phyloP scores from a whole-genome alignment of 2,113 vertebrate genomes.

The Myrmecophaga tridactyla region DNA sequence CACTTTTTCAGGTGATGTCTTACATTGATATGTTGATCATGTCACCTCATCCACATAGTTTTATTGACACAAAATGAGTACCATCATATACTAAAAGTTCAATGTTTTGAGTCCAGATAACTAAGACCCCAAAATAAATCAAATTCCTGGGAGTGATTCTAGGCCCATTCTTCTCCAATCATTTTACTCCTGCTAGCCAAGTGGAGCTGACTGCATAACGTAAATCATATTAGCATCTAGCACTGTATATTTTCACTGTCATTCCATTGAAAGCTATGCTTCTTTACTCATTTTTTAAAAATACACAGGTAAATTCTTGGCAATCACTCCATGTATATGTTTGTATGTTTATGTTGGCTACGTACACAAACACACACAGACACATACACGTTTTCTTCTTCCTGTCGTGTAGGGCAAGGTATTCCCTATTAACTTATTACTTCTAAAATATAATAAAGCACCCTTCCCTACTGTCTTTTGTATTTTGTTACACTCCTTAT shows the following conservation, averaged over 20 bases:
- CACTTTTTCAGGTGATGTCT: too few species aligned
- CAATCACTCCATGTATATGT: not conserved
- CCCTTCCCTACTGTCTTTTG: not conserved
- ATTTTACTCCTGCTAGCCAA: not conserved
- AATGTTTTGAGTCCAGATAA: not conserved
- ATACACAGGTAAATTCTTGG: not conserved
- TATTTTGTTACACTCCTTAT: not conserved
- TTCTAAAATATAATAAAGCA: not conserved
- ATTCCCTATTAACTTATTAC: not conserved
- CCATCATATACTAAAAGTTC: not conserved
- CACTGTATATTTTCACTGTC: not conserved
- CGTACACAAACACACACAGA: too few species aligned
- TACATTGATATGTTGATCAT: too few species aligned
- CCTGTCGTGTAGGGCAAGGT: not conserved
- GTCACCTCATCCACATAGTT: not conserved
- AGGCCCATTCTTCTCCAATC: not conserved
- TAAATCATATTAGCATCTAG: not conserved
- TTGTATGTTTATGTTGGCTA: too few species aligned
- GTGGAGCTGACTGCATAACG: not conserved
- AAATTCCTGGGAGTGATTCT: constrained; percentile 28
- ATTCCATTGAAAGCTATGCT: constrained; percentile 14
- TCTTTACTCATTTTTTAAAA: not conserved
- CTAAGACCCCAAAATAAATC: not conserved
- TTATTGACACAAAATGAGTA: not conserved
- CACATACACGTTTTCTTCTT: not conserved